These are phyloP conservation scores for Beris morrisii DNA, from an alignment of 2,888 invertebrate species.

Conservation along the genomic window DNA sequence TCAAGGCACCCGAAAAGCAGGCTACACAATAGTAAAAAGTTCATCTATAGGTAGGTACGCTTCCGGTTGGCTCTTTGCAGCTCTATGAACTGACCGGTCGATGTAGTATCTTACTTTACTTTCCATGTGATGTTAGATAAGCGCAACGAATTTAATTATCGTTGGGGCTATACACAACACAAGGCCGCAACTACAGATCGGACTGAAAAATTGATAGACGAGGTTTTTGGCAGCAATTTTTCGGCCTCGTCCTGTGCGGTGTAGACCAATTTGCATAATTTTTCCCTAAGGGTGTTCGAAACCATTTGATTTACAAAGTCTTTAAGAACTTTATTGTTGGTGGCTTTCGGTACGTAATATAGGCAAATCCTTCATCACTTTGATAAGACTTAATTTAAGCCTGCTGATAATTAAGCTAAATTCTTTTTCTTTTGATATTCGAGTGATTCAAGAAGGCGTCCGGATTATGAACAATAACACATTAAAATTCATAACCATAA, in stretches of 20 bases:
- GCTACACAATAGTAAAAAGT: too few species aligned
- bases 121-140: slow-evolving; percentile 26
- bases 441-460: too few species aligned
- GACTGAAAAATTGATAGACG: slow-evolving; percentile 12
- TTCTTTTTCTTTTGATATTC: too few species aligned
- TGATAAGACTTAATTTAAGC: slow-evolving; percentile 18
- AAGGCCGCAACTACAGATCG: neutral
- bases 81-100: neutral
- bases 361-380: slow-evolving; percentile 23
- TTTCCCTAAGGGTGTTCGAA: slow-evolving; percentile 7
- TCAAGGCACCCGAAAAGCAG: neutral
- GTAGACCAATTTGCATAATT: slow-evolving; percentile 26
- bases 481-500: too few species aligned
- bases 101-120: slow-evolving; percentile 9
- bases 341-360: slow-evolving; percentile 12
- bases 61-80: too few species aligned
- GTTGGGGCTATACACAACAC: neutral
- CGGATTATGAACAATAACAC: too few species aligned
- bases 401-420: slow-evolving; percentile 10
- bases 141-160: slow-evolving; percentile 27
- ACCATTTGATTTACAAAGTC: slow-evolving; percentile 21
- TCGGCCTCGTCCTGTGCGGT: neutral
- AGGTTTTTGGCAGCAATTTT: slow-evolving; percentile 12
- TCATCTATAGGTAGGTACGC: too few species aligned
- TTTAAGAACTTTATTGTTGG: slow-evolving; percentile 22